Percentiles rank a stretch among this genome's conserved stretches.
phyloP scores from a whole-genome alignment of 2,113 vertebrate genomes.

The Vireo altiloquus region DNA sequence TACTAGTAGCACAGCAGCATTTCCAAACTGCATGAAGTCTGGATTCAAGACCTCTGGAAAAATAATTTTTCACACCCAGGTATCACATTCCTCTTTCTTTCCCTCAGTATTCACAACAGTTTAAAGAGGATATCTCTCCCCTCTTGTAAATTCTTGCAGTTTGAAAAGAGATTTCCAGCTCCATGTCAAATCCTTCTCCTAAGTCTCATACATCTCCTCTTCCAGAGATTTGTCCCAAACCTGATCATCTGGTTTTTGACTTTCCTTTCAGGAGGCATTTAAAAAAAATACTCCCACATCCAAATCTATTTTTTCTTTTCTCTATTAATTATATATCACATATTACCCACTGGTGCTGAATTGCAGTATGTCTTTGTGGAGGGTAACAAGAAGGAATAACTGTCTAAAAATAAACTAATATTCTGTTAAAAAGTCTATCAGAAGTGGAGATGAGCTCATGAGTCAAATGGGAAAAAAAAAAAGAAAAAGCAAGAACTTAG shows the following conservation, averaged over 20 bases:
- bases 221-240: conserved; percentile 33
- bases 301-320: conserved; percentile 13
- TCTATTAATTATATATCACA: conserved; percentile 52
- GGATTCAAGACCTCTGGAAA: not conserved
- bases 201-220: conserved; percentile 1
- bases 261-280: not conserved
- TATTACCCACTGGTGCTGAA: conserved; percentile 32
- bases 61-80: fast-evolving
- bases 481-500: not conserved
- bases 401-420: conserved; percentile 53
- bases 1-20: not conserved
- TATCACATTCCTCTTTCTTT: not conserved
- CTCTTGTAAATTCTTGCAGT: not conserved
- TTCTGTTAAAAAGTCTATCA: not conserved
- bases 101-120: fast-evolving
- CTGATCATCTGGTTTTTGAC: conserved; percentile 21
- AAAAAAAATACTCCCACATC: not conserved
- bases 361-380: conserved; percentile 5
- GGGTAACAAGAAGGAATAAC: not conserved
- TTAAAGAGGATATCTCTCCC: not conserved
- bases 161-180: not conserved
- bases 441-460: not conserved
- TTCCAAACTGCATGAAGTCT: not conserved
- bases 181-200: conserved; percentile 2
- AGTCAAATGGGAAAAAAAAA: not conserved